Evolutionary conservation across 2,113 vertebrate species (phyloP).

Genomic region (Pterocles gutturalis): DNA sequence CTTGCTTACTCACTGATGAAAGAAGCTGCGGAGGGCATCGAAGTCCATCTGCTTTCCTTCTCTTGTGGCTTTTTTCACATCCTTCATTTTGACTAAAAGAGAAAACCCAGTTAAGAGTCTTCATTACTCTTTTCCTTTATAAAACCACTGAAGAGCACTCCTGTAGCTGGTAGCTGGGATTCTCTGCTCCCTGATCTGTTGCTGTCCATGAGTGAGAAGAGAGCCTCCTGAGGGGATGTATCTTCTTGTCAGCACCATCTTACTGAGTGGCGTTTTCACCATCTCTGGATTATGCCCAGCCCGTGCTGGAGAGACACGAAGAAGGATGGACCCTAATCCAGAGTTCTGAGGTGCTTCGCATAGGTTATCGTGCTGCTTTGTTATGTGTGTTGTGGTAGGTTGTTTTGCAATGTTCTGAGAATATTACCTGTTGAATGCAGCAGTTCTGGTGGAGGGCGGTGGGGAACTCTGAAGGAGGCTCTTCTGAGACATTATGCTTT

Average conservation of each 20-base stretch:
- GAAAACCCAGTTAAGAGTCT: background rate
- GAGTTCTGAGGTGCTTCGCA: background rate
- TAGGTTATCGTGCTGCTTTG: background rate
- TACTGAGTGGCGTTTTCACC: background rate
- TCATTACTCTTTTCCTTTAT: background rate
- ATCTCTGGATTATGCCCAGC: background rate
- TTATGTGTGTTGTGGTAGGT: fast-evolving
- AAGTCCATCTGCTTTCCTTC: background rate
- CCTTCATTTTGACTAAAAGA: background rate
- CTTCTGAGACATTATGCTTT: background rate
- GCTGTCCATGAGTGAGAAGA: background rate
- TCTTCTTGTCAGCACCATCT: background rate
- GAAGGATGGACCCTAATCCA: background rate
- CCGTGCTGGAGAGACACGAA: background rate
- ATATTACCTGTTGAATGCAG: background rate
- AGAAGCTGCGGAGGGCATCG: background rate
- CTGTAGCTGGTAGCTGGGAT: background rate
- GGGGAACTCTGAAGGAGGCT: background rate
- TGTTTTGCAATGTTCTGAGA: background rate
- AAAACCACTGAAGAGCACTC: background rate
- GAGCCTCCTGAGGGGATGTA: background rate
- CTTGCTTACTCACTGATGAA: background rate
- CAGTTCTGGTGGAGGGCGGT: background rate
- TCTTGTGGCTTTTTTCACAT: background rate
- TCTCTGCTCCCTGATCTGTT: background rate